Conservation (phyloP, 2,888 invertebrate genomes). For the Epirrhoe tristata region DNA sequence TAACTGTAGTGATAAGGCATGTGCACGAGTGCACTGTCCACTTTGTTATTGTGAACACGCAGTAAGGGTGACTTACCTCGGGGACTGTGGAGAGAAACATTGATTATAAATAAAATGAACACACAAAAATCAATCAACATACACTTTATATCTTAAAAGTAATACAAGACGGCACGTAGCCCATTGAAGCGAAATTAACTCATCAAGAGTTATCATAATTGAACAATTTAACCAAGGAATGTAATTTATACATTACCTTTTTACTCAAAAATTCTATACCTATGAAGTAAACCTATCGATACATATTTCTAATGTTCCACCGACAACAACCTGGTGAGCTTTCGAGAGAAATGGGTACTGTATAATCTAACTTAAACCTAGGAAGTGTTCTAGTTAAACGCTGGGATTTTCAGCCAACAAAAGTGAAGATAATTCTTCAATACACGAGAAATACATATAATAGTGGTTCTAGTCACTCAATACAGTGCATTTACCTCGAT, state of each 20-base stretch:
- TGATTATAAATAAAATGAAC: slow-evolving; percentile 84
- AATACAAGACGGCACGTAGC: slow-evolving; percentile 71
- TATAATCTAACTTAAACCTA: slow-evolving; percentile 42
- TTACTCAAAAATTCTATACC: slow-evolving; percentile 47
- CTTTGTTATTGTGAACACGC: slow-evolving; percentile 22
- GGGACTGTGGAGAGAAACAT: slow-evolving; percentile 79
- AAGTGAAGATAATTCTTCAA: slow-evolving; percentile 20
- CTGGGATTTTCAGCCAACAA: slow-evolving; percentile 28
- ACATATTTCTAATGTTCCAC: slow-evolving; percentile 59
- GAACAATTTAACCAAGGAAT: slow-evolving; percentile 74
- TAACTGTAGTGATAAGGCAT: background rate
- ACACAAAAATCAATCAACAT: slow-evolving; percentile 81
- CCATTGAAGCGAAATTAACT: slow-evolving; percentile 62
- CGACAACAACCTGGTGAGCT: slow-evolving; percentile 61
- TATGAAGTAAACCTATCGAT: slow-evolving; percentile 47
- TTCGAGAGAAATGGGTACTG: slow-evolving; percentile 54
- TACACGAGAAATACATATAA: slow-evolving; percentile 40
- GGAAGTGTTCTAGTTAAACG: slow-evolving; percentile 21
- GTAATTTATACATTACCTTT: slow-evolving; percentile 74
- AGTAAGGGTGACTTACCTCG: slow-evolving; percentile 77
- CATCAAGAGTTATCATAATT: slow-evolving; percentile 55
- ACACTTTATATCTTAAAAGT: slow-evolving; percentile 84
- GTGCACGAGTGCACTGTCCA: background rate
- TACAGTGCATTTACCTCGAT: slow-evolving; percentile 78
- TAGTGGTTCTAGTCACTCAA: slow-evolving; percentile 64